Base-by-base conservation (phyloP, 2,797 vertebrate genomes). In the Parauchenoglanis ngamensis region DNA sequence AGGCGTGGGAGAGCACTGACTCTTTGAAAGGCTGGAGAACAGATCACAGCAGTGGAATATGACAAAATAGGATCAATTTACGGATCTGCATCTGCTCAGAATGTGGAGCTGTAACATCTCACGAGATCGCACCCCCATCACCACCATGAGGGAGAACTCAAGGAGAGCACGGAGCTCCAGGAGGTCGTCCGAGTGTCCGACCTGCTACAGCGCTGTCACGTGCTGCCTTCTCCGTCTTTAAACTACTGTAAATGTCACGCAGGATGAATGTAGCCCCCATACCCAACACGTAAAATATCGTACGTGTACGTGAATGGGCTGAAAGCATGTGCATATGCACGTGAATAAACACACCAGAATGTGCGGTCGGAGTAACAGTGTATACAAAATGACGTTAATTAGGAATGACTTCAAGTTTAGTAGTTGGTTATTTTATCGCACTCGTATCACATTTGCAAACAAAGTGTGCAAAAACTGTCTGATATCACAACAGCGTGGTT, bases 41-140 rank as follows among this genome's bases (percentile, higher is more conserved):
- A 67, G 35, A 77, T 72, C 44, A 61, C 54, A 35, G 2, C 23
- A 49, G 75, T 65, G n/a, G 19, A 57, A 12, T 73, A n/a, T 76
- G 7, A 65, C 35, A 78, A 35, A 10, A 40, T 2, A 52, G 4
- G 1, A 80, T 52, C 35, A 57, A 72, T 81, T 59, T 25, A 59
- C 52, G 25, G 59, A 40, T 31, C 28, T 57, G 21, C 8, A n/a
- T 28, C 25, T 21, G 40, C 25, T 65, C 59, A 35, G n/a, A 68
- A 23, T 6, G 17, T 28, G n/a, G 65, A 81, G 65, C 85, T 63
- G 54, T n/a, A 59, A 82, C 78, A 13, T 63, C 85, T 87, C 63
- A 68, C 4, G 2, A 67, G 46, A 28, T 23, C 12, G 46, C 31
- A 35, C 65, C 65, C 12, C 65, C 28, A 52, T 35, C 49, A 54